Evolutionary conservation across 1,140 invertebrate species (phyloP), one percentile per base, ranked within the genome.

Genomic region (Thaumetopoea pityocampa): DNA sequence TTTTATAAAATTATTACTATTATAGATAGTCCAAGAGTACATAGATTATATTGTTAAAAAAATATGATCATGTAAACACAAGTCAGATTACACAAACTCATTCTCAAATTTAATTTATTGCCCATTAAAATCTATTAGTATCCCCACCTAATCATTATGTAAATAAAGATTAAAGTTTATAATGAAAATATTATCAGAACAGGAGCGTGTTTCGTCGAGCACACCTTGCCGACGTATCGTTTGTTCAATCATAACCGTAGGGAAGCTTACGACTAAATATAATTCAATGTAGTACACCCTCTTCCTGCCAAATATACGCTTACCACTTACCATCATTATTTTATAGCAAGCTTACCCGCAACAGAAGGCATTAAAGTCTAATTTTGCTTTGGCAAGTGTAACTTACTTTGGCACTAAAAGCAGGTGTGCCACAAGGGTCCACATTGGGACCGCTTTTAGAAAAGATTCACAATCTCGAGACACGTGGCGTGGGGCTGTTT

Each of bases 221-320:
- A 69, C 73, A 81, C 77, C 77, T 81, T 78, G 77, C 68, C 66
- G 45, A 32, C 58, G 38, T 77, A 78, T 80, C 73, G 66, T 70
- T 69, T 73, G 56, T 73, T 71, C 57, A 62, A 77, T 77, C 72
- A 73, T 62, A 60, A 57, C 67, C 56, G 54, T 54, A 67, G 62
- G 69, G 67, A n/a, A 69, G 66, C 66, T 66, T 72, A 56, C 58
- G 58, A 74, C 73, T 78, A 77, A 81, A 81, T 78, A 78, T 78
- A 81, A 70, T 73, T 78, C 72, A 66, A 77, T 74, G 73, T n/a
- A n/a, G n/a, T 57, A 78, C 73, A 76, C 73, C 77, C 77, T 81
- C 77, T 79, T 81, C 77, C 77, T 77, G 72, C 62, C 73, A 70
- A 81, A 81, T 70, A 78, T 68, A 62, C 56, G 50, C 50, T 45